Evolutionary conservation across 2,113 vertebrate genomes (phyloP), one percentile per base, ranked within the genome.

Genomic region (Hipposideros armiger): DNA sequence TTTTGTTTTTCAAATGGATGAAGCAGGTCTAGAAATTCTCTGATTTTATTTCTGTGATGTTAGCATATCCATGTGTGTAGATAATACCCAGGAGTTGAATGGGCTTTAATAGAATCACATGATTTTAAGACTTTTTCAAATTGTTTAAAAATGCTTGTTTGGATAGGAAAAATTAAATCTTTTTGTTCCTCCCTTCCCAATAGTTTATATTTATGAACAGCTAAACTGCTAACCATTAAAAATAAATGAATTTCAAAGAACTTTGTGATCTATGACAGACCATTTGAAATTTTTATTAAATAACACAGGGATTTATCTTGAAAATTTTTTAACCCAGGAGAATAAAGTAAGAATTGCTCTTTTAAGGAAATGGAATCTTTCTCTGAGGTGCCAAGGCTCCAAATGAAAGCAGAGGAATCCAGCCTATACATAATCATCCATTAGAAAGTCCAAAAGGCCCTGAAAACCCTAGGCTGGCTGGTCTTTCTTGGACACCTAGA

Each of bases 221-320:
- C 42, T 84, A 82, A 95, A 67, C 93, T 72, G 42, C n/a, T 82
- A 80, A 86, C 36, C 45, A 66, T 80, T 56, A 95, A 86, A 54
- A 91, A 86, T 85, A 91, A 90, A 40, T 40, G 14, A 16, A 88
- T 76, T 83, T 66, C 56, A 87, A 87, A 94, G 85, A 76, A 81
- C 85, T 58, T 54, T 56, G n/a, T 90, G 70, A 88, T 52, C 22
- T 19, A 32, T 80, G 80, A 58, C 30, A 66, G 81, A 42, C 4
- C 20, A 62, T 80, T 90, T 66, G 64, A 36, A 64, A 77, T 92
- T 91, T 91, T 89, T 95, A 74, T 70, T 96, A 87, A 89, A 42
- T 24, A 90, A 85, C 56, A 84, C 7, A 88, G 9, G 32, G 64
- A 77, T 93, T 94, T 90, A 69, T 28, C 73, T 94, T 58, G 64